Evolutionary conservation across 2,797 vertebrate genomes (phyloP).

Genomic region (Cuniculus paca): DNA sequence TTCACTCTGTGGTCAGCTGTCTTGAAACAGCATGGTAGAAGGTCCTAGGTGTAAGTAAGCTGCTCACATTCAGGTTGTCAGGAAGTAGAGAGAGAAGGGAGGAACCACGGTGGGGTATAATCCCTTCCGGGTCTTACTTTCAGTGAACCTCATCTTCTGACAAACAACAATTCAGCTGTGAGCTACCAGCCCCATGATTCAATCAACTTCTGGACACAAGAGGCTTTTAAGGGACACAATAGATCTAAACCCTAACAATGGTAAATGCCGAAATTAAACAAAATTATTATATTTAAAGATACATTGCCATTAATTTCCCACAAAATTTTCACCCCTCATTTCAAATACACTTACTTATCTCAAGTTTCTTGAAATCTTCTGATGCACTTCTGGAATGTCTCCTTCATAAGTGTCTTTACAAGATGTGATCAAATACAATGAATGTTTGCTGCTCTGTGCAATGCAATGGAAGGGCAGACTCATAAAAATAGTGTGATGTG

Average conservation of each 20-base stretch:
- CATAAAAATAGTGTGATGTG: no score
- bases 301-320: neutral
- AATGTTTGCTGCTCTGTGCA: no score
- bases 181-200: neutral
- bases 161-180: neutral
- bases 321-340: neutral
- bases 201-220: neutral
- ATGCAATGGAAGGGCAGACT: no score
- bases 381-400: no score
- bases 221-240: neutral
- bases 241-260: neutral
- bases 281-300: neutral
- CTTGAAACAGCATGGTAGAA: neutral
- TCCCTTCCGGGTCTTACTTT: neutral
- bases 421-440: no score
- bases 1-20: neutral
- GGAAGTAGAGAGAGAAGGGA: neutral
- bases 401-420: no score
- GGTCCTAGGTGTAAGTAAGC: neutral
- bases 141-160: neutral
- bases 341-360: neutral
- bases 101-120: neutral
- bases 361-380: no score
- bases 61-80: neutral
- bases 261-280: neutral